Evolutionary conservation across 2,888 invertebrate species (phyloP), one percentile per base, ranked within the genome.

Genomic region (Ophion ellenae): DNA sequence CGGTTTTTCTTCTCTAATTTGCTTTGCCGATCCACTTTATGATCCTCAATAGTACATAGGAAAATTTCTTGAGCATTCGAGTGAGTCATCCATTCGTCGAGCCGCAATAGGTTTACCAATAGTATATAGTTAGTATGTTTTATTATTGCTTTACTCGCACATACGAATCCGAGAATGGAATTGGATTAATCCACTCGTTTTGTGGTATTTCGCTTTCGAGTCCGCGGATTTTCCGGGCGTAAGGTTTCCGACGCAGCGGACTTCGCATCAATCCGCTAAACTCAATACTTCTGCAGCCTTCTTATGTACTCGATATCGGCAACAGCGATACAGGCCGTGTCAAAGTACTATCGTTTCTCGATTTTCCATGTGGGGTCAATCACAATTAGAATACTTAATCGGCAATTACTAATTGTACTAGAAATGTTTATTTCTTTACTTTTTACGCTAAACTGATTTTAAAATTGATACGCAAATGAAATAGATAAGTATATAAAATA

Each of bases 111-210:
- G 59, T 45, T n/a, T 67, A 66, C 20, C 53, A 63, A 73, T 40
- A 73, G 74, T 73, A 76, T 85, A 40, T 40, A 40, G 40, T 40
- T 7, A 40, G 40, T 40, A 9, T 40, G 40, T 40, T 85, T 85
- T 82, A 85, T 79, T 76, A 79, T 82, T 78, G 79, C 40, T 84
- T 71, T 47, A 2, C 66, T 28, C 40, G 14, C 63, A 53, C 59
- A 71, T 24, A 53, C 11, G 64, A 36, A 64, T 47, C 32, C 59
- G 66, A 53, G 71, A 76, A 82, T 82, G 79, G 80, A 80, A 85
- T 83, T 80, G 80, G 76, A 85, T 80, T 85, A 85, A 75, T 85
- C 82, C 81, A 71, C 24, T 79, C 64, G 64, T 70, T 83, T 59
- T 36, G 75, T n/a, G 79, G 82, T 53, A 76, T 85, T 80, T 76